Percentiles rank a stretch among this genome's conserved stretches.
Conservation (phyloP, 2,888 invertebrate species). For the Ormyrus rosae region DNA sequence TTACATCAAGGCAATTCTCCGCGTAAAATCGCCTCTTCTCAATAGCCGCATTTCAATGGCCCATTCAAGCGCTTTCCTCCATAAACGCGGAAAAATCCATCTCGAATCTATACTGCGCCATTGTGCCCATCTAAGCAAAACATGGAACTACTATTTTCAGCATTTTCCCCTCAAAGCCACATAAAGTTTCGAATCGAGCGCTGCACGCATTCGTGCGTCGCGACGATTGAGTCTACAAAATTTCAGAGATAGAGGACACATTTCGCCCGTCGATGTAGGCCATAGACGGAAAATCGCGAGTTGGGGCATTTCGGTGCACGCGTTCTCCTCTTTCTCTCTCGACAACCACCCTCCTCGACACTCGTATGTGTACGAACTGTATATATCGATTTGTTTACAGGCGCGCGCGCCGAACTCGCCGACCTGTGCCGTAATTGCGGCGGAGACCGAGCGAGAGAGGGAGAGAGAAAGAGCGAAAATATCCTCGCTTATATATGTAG, state of each 20-base stretch:
- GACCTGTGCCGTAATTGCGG: conserved; percentile 47
- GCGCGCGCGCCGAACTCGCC: conserved; percentile 30
- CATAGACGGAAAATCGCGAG: conserved; percentile 18
- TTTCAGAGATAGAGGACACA: too few species aligned
- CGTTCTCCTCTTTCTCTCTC: conserved; percentile 1
- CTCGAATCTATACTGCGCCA: neutral
- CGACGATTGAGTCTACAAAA: too few species aligned
- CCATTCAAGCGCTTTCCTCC: neutral
- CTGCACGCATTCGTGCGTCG: too few species aligned
- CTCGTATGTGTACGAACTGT: neutral
- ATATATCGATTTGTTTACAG: conserved; percentile 54
- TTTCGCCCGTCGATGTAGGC: conserved; percentile 20
- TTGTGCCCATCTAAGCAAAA: neutral
- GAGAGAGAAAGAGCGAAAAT: neutral
- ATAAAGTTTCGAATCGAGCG: too few species aligned
- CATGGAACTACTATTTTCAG: neutral
- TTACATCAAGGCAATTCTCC: neutral
- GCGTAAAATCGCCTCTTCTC: too few species aligned
- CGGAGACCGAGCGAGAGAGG: neutral
- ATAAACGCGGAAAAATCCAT: conserved; percentile 1
- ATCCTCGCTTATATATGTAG: neutral
- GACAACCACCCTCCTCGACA: neutral
- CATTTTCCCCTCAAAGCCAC: too few species aligned
- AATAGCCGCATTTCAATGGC: neutral
- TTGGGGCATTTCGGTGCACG: neutral